Conservation (phyloP, 1,140 invertebrate genomes). For the Hylyphantes graminicola region DNA sequence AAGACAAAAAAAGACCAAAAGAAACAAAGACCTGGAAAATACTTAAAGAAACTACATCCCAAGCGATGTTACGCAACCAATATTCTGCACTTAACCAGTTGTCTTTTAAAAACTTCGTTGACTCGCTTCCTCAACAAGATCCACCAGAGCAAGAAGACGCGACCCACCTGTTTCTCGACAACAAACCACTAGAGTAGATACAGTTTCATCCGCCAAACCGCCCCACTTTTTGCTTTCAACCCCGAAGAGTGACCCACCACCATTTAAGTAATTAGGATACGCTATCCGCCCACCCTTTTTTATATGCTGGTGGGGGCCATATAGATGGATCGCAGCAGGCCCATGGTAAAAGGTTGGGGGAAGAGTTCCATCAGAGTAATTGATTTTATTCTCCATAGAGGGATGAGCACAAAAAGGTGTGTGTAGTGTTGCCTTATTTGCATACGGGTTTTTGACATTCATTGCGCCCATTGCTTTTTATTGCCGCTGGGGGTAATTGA, state of each 20-base stretch:
- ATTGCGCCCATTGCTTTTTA: slow-evolving; percentile 46
- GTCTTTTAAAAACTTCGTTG: not conserved
- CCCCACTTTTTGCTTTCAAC: slow-evolving; percentile 45
- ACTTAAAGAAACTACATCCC: too few species aligned
- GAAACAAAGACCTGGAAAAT: too few species aligned
- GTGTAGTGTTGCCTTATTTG: slow-evolving; percentile 56
- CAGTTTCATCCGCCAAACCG: slow-evolving; percentile 18
- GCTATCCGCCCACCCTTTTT: slow-evolving; percentile 16
- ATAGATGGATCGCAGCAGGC: slow-evolving; percentile 45
- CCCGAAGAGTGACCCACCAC: slow-evolving; percentile 47
- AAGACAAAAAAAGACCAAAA: too few species aligned
- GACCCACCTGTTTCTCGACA: slow-evolving; percentile 42
- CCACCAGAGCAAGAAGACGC: slow-evolving; percentile 21
- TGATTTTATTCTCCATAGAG: slow-evolving; percentile 36
- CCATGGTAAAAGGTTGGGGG: slow-evolving; percentile 8
- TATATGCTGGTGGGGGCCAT: not conserved
- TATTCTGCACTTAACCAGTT: too few species aligned
- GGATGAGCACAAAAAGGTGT: slow-evolving; percentile 45
- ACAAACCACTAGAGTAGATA: slow-evolving; percentile 45
- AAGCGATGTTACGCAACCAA: too few species aligned
- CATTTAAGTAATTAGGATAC: slow-evolving; percentile 59
- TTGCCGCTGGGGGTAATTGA: slow-evolving; percentile 46
- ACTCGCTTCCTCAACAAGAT: slow-evolving; percentile 42
- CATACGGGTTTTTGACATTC: slow-evolving; percentile 56
- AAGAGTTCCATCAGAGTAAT: slow-evolving; percentile 55